Base-by-base conservation (phyloP, 2,888 invertebrate genomes). In the Polyploca ridens region DNA sequence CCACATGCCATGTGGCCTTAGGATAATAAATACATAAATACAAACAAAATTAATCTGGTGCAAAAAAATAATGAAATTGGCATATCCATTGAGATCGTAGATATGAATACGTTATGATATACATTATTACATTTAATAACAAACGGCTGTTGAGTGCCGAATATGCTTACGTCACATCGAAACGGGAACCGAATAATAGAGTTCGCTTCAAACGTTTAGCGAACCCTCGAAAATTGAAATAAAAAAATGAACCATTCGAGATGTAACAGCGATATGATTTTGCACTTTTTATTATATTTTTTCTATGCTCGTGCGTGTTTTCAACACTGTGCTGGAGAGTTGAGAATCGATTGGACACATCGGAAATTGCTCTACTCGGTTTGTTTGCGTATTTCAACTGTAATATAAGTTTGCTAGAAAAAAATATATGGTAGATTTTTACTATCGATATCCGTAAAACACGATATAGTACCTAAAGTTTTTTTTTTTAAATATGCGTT, bases 231-330 rank as follows among this genome's bases (percentile, higher is more conserved):
- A 91, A 90, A 91, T 90, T 90, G 90, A 90, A 92, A 92, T 93
- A 93, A 93, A 92, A 41, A 90, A 92, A 90, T 16, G 81, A 83
- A 86, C 86, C 88, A 91, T 91, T 90, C 88, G 91, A 93, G 93
- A 92, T 93, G 91, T 91, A 92, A 90, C 91, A 89, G 90, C 91
- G 88, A 91, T 93, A 93, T 93, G 93, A 93, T 92, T 92, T 92
- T 89, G 93, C 93, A 92, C 85, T 91, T 93, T 91, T 89, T 84
- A 81, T 79, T 77, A 79, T 83, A 69, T 80, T 83, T 84, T 84
- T 80, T 78, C 81, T 83, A 80, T 86, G 85, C 88, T 81, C 78
- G 79, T 84, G 85, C 85, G 81, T 88, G 89, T 88, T 91, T 91
- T 89, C 82, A 89, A 87, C 89, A 87, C 81, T 86, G 85, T 81